phyloP scores from a whole-genome alignment of 2,888 invertebrate genomes.

The Amphipyra tragopoginis region DNA sequence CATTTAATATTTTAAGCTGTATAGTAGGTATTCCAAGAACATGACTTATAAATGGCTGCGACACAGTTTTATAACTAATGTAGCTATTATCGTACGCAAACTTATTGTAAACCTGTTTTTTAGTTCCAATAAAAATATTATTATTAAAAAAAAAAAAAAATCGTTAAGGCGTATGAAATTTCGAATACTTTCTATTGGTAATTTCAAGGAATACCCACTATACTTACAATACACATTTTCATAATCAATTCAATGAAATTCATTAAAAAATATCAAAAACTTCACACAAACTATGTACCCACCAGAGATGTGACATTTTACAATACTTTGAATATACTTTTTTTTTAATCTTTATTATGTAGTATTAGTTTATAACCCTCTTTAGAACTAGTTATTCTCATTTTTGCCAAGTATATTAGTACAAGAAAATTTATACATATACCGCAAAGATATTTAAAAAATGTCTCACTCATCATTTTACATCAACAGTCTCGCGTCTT shows the following conservation, averaged over 20 bases:
- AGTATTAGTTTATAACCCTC: neutral
- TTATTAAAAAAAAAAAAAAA: too few species aligned
- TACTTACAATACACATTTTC: constrained; percentile 10
- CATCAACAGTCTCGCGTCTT: constrained; percentile 7
- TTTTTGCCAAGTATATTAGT: neutral
- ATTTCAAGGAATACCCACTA: constrained; percentile 8
- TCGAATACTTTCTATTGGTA: neutral
- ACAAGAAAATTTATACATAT: neutral
- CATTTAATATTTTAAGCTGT: constrained; percentile 12
- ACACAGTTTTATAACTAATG: too few species aligned
- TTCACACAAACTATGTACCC: constrained; percentile 18
- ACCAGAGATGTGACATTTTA: constrained; percentile 46
- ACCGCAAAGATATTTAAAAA: neutral
- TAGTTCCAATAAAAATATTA: too few species aligned
- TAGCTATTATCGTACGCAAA: too few species aligned
- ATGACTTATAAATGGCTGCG: constrained; percentile 26
- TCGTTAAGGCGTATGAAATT: neutral
- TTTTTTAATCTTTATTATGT: too few species aligned
- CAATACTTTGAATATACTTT: constrained; percentile 2
- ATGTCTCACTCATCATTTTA: constrained; percentile 1
- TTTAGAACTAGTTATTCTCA: neutral
- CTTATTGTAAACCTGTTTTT: too few species aligned
- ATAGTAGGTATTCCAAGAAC: constrained; percentile 13
- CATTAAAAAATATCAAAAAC: constrained; percentile 44
- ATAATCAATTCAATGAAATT: constrained; percentile 36